Percentiles rank a stretch among this genome's conserved stretches.
Conservation (phyloP, 1,140 invertebrate genomes). For the Mesaphorura yosii region DNA sequence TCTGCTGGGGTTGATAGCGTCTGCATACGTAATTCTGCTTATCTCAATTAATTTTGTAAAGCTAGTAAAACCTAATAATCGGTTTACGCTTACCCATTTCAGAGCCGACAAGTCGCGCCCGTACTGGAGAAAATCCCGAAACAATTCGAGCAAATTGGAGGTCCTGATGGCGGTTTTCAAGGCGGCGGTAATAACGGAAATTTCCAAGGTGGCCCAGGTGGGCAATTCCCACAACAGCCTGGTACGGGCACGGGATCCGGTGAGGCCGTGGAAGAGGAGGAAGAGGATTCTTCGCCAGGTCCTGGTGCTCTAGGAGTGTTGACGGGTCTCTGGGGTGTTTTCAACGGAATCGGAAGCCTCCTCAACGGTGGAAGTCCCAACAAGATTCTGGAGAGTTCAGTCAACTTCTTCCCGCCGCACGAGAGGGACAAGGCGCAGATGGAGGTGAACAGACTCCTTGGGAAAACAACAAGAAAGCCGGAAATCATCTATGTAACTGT, state of each 20-base stretch:
- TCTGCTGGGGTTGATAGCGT: no score
- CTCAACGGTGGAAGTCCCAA: not conserved
- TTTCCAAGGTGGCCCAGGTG: no score
- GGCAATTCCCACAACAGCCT: not conserved
- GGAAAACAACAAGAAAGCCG: not conserved
- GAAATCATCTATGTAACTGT: not conserved
- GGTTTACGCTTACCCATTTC: no score
- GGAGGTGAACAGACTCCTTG: not conserved
- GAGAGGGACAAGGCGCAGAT: not conserved
- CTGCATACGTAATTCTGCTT: no score
- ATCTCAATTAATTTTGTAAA: no score
- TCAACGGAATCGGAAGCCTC: not conserved
- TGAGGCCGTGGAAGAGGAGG: not conserved
- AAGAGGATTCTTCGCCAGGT: not conserved
- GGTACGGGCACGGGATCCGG: not conserved
- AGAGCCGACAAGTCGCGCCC: no score
- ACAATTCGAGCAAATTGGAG: not conserved
- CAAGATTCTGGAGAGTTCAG: not conserved
- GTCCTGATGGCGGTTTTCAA: no score
- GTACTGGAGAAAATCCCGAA: not conserved
- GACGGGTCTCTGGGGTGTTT: not conserved
- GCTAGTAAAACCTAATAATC: no score
- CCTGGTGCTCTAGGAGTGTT: not conserved
- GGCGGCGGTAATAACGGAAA: no score
- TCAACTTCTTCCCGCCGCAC: not conserved